Evolutionary conservation across 2,888 invertebrate genomes (phyloP), one percentile per base, ranked within the genome.

Genomic region (Spatulosminthurus flaviceps): DNA sequence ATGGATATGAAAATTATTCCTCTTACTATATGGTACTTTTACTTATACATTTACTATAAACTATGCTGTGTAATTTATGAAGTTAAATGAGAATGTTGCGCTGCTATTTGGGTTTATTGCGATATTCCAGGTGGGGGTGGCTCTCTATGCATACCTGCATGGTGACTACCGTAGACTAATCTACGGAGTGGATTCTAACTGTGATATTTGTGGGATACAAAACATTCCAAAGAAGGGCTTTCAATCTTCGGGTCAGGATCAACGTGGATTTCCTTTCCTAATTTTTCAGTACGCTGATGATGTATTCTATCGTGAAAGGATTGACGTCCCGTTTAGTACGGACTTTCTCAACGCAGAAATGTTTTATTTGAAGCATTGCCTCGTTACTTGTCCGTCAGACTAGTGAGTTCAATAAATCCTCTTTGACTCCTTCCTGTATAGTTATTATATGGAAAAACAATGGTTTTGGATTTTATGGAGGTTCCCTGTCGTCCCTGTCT

Each of bases 201-300:
- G 91, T 85, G 92, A 92, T 86, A 87, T 92, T n/a, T 92, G 92
- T 86, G 92, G 92, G 0, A 87, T 87, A 70, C 87, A 88, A 71
- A 91, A 90, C 84, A 22, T 67, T 87, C 79, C 74, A 69, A 81
- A 78, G 78, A 83, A n/a, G 76, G 81, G 51, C 22, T 77, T 73
- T 72, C 42, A 51, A 19, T 72, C 60, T 88, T 88, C 43, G 82
- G 90, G 86, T 88, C 88, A 82, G 89, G 89, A 64, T 86, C 85
- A 70, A 89, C 87, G 79, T 82, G 83, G 72, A 80, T 82, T 1
- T 75, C 83, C 21, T 74, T 81, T 42, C 75, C 79, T 41, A 61
- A 74, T 72, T 61, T 80, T 75, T 89, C 83, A 87, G 87, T 87
- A 88, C 86, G 75, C 85, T 61, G 64, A 80, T 66, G 70, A 82